Evolutionary conservation across 1,140 invertebrate genomes (phyloP).

Genomic region (Euura saliciscinereae): DNA sequence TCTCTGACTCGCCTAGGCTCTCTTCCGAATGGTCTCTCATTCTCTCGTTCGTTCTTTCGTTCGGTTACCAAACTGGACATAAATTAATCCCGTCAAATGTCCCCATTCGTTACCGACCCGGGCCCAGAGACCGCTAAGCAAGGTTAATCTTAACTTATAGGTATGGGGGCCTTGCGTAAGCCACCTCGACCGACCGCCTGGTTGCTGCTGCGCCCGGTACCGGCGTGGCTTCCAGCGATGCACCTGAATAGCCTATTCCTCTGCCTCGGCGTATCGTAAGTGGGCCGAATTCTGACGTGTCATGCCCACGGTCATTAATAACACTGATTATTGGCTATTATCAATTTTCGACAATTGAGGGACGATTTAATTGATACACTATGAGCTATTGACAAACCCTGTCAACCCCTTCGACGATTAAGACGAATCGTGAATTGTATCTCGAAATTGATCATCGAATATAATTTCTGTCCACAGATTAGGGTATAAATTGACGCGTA

Average conservation of each 20-base stretch:
- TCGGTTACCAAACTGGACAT: conserved; percentile 57
- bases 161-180: conserved; percentile 49
- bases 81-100: conserved; percentile 59
- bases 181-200: conserved; percentile 12
- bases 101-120: conserved; percentile 49
- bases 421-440: too few species aligned
- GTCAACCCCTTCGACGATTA: too few species aligned
- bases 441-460: too few species aligned
- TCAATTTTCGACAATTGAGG: background rate
- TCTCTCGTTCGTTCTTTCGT: conserved; percentile 37
- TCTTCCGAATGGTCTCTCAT: background rate
- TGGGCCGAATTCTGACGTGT: conserved; percentile 1
- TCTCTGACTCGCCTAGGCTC: conserved; percentile 11
- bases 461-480: too few species aligned
- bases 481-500: too few species aligned
- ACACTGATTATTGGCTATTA: background rate
- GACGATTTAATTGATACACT: too few species aligned
- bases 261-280: background rate
- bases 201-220: background rate
- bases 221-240: conserved; percentile 6
- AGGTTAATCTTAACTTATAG: conserved; percentile 58
- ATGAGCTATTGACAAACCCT: too few species aligned
- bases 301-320: background rate
- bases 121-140: conserved; percentile 41
- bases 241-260: conserved; percentile 3